Evolutionary conservation across 2,113 vertebrate genomes (phyloP).

Genomic region (Rhinopomastus cyanomelas): DNA sequence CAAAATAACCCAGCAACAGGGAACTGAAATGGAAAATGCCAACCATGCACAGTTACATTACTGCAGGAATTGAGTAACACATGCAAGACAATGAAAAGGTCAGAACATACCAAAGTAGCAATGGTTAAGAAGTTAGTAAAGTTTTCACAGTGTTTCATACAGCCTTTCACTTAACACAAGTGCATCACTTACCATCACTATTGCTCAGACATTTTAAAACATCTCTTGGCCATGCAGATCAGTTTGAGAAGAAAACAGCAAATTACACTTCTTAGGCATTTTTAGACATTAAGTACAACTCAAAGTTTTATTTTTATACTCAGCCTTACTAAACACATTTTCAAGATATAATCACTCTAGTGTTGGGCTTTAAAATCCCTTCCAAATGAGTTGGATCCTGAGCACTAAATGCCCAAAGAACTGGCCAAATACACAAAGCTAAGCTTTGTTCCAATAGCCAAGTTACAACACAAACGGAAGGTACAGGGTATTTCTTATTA

Average conservation of each 20-base stretch:
- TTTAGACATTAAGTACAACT: slow-evolving; percentile 52
- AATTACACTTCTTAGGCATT: slow-evolving; percentile 61
- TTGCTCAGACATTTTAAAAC: slow-evolving; percentile 71
- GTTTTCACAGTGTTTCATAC: slow-evolving; percentile 78
- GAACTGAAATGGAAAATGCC: slow-evolving; percentile 45
- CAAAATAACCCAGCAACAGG: slow-evolving; percentile 47
- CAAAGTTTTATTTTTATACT: slow-evolving; percentile 34
- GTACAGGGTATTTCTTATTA: neutral
- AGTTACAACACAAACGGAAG: slow-evolving; percentile 45
- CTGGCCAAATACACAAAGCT: slow-evolving; percentile 38
- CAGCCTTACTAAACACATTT: slow-evolving; percentile 29
- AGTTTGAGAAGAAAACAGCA: slow-evolving; percentile 61
- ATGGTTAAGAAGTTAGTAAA: slow-evolving; percentile 67
- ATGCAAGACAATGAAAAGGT: slow-evolving; percentile 69
- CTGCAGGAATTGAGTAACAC: slow-evolving; percentile 58
- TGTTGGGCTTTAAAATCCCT: slow-evolving; percentile 61
- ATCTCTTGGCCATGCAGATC: slow-evolving; percentile 73
- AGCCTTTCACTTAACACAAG: slow-evolving; percentile 73
- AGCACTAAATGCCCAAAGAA: slow-evolving; percentile 41
- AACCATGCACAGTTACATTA: slow-evolving; percentile 61
- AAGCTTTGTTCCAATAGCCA: slow-evolving; percentile 44
- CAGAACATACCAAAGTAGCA: slow-evolving; percentile 58
- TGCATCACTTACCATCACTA: slow-evolving; percentile 73
- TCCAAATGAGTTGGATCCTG: slow-evolving; percentile 37
- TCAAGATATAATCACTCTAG: slow-evolving; percentile 9